Base-by-base conservation (phyloP, 2,888 invertebrate species). In the Orthonevra nobilis region DNA sequence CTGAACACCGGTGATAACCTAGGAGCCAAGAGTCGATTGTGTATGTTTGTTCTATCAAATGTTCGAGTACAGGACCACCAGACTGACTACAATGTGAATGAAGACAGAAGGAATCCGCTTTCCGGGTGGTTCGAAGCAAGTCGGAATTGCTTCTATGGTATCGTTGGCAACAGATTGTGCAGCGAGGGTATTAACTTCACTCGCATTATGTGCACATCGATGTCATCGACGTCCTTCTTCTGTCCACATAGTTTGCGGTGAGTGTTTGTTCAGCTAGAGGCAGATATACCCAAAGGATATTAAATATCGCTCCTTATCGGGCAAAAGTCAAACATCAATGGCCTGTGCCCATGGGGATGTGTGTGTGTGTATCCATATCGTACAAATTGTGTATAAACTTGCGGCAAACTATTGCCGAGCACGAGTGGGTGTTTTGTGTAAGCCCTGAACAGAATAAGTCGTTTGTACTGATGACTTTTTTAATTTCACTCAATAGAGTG, bases 261-360 rank as follows among this genome's bases (percentile, higher is more conserved):
- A 61, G 23, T 56, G 52, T 50, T 54, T 32, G 19, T 23, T 54
- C 46, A 40, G 50, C 66, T 73, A 54, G 30, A 42, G 61, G 61
- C 50, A 44, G 30, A 26, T 54, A 60, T 66, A 42, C 60, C 61
- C 73, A 23, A 28, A 68, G 79, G 79, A 79, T 73, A 68, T 73
- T 72, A 79, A 73, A 68, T 68, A 60, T 73, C 61, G 50, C 20
- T 68, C 54, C 61, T 79, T 79, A 79, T 79, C 79, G 61, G 38
- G 73, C 64, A 58, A 64, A 63, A 77, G 70, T 70, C 60, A 70
- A 70, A 58, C 44, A 44, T 42, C 70, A 64, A 42, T 23, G 3
- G 23, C 23, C 3, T 23, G 5, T 23, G 5, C 23, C 4, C 54
- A 30, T 14, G 52, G 28, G n/a, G 9, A n/a, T n/a, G 15, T 28